Base-by-base conservation (phyloP, 2,797 vertebrate species). In the Tachyglossus aculeatus region DNA sequence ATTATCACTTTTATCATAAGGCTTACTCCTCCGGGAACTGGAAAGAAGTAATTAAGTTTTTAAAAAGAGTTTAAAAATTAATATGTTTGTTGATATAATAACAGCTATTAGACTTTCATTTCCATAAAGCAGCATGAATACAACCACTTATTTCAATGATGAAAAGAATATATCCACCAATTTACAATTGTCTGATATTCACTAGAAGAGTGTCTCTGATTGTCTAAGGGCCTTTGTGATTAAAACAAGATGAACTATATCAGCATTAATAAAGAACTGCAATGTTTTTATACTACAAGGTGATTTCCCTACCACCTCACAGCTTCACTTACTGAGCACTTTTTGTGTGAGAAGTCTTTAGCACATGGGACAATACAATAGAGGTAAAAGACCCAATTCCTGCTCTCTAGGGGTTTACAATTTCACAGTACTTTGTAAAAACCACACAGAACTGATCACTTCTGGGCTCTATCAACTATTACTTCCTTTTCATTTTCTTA, bases 31-130 rank as follows among this genome's bases (percentile, higher is more conserved):
- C 71, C n/a, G 10, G 43, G 63, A 56, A 58, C 2, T 6, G 16
- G 6, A 40, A 33, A 10, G 18, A 67, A 69, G 18, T 25, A 41
- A 51, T 67, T 43, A 16, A 31, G 22, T 34, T 34, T 38, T 16
- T 65, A 75, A 41, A 65, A 63, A 63, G 1, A 63, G 31, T 48
- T 72, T 71, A 48, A 71, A 76, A 65, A 64, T 74, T 16, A 56
- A 37, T 48, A 29, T 25, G 21, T 59, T 58, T 67, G 51, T 43
- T 69, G 27, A 67, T 37, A 66, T 54, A 39, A 48, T 8, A 76
- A 64, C 2, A 53, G 57, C 6, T 33, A 40, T 25, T 13, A 51
- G 9, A 11, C 24, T 59, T 76, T 74, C 33, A 77, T 37, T 71
- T 71, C 55, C 37, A 38, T 53, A 25, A 67, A 44, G 33, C 74